Percentiles rank a stretch among this genome's conserved stretches.
These are phyloP conservation scores for Argyresthia goedartella DNA, from an alignment of 2,888 invertebrate species.

Conservation along the genomic window DNA sequence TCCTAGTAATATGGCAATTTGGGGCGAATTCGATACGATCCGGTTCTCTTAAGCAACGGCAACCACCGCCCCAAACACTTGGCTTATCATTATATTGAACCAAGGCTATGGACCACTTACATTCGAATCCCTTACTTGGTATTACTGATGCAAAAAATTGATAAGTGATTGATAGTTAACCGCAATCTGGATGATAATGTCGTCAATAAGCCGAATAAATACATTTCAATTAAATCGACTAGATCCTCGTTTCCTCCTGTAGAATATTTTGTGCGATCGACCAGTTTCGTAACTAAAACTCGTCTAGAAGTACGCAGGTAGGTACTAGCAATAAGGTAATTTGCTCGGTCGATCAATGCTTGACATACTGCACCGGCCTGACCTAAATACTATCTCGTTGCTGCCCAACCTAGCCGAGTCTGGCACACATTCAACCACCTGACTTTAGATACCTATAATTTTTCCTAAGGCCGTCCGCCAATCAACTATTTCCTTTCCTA, in stretches of 20 bases:
- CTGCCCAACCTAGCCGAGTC: constrained; percentile 21
- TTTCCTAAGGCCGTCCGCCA: neutral
- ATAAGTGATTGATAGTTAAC: constrained; percentile 4
- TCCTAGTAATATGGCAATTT: constrained; percentile 47
- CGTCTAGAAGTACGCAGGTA: too few relatives aligned
- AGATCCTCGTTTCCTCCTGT: too few relatives aligned
- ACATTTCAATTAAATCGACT: neutral
- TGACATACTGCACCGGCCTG: too few relatives aligned
- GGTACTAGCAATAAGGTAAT: too few relatives aligned
- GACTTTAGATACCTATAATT: constrained; percentile 14
- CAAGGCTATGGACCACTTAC: constrained; percentile 35
- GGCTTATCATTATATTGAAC: constrained; percentile 31
- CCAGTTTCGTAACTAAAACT: too few relatives aligned
- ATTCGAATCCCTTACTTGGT: constrained; percentile 8
- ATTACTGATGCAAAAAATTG: neutral
- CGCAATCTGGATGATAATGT: neutral
- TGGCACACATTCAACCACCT: constrained; percentile 26
- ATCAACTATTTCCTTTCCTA: neutral
- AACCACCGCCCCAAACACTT: constrained; percentile 34
- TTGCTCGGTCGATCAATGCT: too few relatives aligned
- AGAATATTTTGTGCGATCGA: too few relatives aligned
- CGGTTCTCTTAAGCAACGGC: constrained; percentile 32
- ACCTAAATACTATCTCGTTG: constrained; percentile 6
- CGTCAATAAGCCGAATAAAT: neutral
- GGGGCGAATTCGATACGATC: constrained; percentile 38